Conservation (phyloP, 2,113 vertebrate species). For the Cervus canadensis region DNA sequence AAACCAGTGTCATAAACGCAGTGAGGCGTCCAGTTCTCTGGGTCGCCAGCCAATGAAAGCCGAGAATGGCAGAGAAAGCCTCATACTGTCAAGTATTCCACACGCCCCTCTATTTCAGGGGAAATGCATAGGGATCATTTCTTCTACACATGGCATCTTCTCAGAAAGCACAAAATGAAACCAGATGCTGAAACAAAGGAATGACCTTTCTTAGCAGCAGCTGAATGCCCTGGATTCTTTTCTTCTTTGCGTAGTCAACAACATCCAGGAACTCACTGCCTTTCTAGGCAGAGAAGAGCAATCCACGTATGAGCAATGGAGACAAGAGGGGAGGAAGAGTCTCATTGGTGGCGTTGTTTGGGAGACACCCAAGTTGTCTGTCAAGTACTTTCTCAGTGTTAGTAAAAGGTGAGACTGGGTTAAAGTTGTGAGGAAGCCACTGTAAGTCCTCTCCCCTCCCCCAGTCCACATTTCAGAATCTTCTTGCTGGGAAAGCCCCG, state of each 20-base stretch:
- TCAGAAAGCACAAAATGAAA: constrained; percentile 8
- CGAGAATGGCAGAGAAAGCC: neutral
- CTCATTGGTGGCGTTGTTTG: neutral
- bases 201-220: neutral
- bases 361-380: neutral
- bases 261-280: neutral
- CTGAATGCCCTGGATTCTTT: neutral
- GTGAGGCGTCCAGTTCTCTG: neutral
- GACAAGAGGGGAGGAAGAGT: neutral
- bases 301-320: neutral
- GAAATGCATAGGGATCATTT: neutral
- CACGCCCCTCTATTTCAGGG: neutral
- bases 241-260: neutral
- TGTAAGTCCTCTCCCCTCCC: neutral
- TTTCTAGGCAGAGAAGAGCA: neutral
- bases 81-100: neutral
- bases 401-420: neutral
- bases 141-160: neutral
- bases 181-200: neutral
- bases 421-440: neutral
- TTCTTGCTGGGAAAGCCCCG: neutral
- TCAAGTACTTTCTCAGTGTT: neutral
- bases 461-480: neutral
- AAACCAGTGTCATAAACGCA: neutral
- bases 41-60: neutral